A percentile compares a stretch with the other conserved stretches of the same genome.
Evolutionary conservation across 2,888 invertebrate species (phyloP).

Genomic region (Drosophila imparisetae): DNA sequence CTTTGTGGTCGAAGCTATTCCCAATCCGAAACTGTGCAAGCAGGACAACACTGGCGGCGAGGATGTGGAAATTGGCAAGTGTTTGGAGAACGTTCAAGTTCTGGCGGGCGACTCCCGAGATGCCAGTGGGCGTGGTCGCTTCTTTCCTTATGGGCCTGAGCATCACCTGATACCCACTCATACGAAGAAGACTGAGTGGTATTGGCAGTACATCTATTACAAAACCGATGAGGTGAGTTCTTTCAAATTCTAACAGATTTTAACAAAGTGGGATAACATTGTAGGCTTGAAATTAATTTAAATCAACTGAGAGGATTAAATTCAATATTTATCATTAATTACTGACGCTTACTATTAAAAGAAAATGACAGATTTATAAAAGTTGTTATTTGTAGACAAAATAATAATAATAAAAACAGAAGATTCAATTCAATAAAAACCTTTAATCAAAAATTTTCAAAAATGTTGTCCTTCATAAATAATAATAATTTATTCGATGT

Average conservation of each 20-base stretch:
- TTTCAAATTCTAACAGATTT: neutral
- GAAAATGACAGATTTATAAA: no score
- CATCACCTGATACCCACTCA: slow-evolving; percentile 89
- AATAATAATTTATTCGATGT: no score
- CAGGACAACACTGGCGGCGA: neutral
- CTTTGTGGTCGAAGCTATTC: slow-evolving; percentile 18
- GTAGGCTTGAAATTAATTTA: no score
- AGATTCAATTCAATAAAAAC: no score
- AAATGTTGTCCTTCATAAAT: no score
- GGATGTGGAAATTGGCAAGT: slow-evolving; percentile 86
- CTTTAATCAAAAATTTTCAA: no score
- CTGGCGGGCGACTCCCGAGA: slow-evolving; percentile 95
- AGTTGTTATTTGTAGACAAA: no score
- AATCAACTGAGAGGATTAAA: neutral
- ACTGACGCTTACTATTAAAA: neutral
- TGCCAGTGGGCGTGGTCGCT: slow-evolving; percentile 92
- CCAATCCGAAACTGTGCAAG: neutral
- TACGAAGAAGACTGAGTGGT: slow-evolving; percentile 89
- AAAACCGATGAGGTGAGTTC: slow-evolving; percentile 88
- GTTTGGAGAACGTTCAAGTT: slow-evolving; percentile 93
- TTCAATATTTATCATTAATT: no score
- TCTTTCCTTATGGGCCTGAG: slow-evolving; percentile 97
- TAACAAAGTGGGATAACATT: neutral
- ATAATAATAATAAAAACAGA: no score
- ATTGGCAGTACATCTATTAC: slow-evolving; percentile 97